Conservation (phyloP, 2,113 vertebrate genomes). For the Cryptotis parvus region DNA sequence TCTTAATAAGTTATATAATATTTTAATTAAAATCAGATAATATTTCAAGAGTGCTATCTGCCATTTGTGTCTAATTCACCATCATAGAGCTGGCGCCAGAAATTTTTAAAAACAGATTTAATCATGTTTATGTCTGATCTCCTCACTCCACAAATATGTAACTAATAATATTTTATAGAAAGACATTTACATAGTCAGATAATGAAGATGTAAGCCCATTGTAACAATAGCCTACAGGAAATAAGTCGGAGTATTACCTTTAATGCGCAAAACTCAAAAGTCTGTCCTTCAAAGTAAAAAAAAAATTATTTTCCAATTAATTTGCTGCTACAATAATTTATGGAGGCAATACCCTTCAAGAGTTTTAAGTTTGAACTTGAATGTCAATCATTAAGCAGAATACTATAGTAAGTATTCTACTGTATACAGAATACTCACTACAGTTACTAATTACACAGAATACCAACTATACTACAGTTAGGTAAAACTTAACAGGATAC, state of each 20-base stretch:
- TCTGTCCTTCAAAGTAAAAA: not conserved
- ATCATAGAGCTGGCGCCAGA: not conserved
- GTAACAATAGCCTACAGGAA: constrained; percentile 3
- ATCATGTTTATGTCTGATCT: constrained; percentile 5
- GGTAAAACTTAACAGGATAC: no score
- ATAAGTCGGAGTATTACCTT: not conserved
- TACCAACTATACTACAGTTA: no score
- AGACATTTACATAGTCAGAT: not conserved
- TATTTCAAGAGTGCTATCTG: constrained; percentile 12
- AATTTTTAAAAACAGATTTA: not conserved
- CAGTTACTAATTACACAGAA: no score
- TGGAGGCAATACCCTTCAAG: not conserved
- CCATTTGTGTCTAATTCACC: not conserved
- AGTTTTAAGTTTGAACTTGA: not conserved
- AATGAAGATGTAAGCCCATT: constrained; percentile 1
- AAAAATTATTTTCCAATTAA: constrained; percentile 16
- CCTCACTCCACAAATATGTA: not conserved
- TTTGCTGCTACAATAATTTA: not conserved
- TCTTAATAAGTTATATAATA: constrained; percentile 14
- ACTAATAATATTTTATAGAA: constrained; percentile 5
- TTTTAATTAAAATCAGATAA: constrained; percentile 44
- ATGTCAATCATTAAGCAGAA: not conserved
- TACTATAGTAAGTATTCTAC: no score
- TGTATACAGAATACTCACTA: no score
- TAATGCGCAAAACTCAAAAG: not conserved